Evolutionary conservation across 2,113 vertebrate species (phyloP).

Genomic region (Ariopsis seemanni): DNA sequence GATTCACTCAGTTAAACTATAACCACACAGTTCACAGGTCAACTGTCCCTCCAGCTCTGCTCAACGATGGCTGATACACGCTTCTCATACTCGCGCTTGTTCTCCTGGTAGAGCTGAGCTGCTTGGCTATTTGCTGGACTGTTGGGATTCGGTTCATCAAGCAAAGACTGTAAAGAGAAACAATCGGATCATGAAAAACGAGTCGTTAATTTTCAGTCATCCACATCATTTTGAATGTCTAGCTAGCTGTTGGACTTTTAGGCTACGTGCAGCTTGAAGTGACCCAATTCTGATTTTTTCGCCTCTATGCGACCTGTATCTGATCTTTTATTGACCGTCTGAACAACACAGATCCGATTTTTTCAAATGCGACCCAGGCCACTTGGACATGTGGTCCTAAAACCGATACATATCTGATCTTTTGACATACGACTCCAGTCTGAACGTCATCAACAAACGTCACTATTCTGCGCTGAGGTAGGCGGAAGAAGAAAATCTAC

Average conservation of each 20-base stretch:
- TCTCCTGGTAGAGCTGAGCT: slow-evolving; percentile 57
- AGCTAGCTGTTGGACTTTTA: not conserved
- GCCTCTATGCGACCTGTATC: too few species aligned
- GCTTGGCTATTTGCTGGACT: slow-evolving; percentile 98
- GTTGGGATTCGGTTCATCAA: slow-evolving; percentile 85
- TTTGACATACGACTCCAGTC: too few species aligned
- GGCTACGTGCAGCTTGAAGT: too few species aligned
- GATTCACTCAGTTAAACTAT: slow-evolving; percentile 44
- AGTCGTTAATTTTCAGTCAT: not conserved
- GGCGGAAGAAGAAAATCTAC: too few species aligned
- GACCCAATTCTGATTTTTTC: too few species aligned
- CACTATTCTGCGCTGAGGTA: too few species aligned
- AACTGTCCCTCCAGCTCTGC: slow-evolving; percentile 58
- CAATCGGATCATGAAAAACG: not conserved
- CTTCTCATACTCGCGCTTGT: slow-evolving; percentile 57
- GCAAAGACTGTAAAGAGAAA: slow-evolving; percentile 46
- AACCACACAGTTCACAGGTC: slow-evolving; percentile 47
- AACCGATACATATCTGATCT: too few species aligned
- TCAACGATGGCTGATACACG: slow-evolving; percentile 50
- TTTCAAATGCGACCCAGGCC: too few species aligned
- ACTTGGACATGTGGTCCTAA: too few species aligned
- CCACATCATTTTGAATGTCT: not conserved
- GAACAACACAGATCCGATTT: too few species aligned
- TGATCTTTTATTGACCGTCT: too few species aligned
- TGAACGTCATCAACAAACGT: too few species aligned